Evolutionary conservation across 2,888 invertebrate species (phyloP).

Genomic region (Eurytoma californica): DNA sequence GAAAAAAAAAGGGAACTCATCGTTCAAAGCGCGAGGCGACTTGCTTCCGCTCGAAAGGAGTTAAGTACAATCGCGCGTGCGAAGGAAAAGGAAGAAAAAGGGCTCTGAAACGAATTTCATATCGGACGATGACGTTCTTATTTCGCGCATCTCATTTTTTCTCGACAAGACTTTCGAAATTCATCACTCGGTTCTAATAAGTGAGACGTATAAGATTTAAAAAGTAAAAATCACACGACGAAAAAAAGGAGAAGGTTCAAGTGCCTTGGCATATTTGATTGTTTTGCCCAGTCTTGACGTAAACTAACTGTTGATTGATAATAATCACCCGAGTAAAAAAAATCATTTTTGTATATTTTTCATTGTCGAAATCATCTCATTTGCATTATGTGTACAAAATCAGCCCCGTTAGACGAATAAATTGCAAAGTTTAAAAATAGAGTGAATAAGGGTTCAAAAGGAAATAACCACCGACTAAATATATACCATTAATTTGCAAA

Average conservation of each 20-base stretch:
- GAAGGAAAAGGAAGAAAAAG: no score
- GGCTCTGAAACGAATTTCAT: constrained; percentile 40
- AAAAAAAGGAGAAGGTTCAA: constrained; percentile 48
- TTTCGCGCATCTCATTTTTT: constrained; percentile 21
- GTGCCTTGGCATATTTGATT: constrained; percentile 56
- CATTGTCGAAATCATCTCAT: not conserved
- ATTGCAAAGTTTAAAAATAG: not conserved
- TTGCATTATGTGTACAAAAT: no score
- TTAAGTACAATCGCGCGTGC: no score
- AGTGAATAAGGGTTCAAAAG: not conserved
- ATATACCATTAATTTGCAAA: constrained; percentile 25
- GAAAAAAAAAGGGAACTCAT: no score
- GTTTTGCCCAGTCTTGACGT: constrained; percentile 26
- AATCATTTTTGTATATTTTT: constrained; percentile 17
- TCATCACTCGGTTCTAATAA: constrained; percentile 17
- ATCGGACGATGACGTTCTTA: constrained; percentile 20
- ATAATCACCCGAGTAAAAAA: not conserved
- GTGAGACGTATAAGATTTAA: not conserved
- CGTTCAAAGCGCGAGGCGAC: no score
- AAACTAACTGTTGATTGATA: not conserved
- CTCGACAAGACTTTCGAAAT: not conserved
- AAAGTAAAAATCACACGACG: constrained; percentile 11
- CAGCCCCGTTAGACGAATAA: no score
- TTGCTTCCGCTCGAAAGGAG: no score
- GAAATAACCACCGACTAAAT: not conserved